Percentiles rank a stretch among this genome's conserved stretches.
Evolutionary conservation across 2,888 invertebrate genomes (phyloP).

Genomic region (Ommatoiulus sabulosus): DNA sequence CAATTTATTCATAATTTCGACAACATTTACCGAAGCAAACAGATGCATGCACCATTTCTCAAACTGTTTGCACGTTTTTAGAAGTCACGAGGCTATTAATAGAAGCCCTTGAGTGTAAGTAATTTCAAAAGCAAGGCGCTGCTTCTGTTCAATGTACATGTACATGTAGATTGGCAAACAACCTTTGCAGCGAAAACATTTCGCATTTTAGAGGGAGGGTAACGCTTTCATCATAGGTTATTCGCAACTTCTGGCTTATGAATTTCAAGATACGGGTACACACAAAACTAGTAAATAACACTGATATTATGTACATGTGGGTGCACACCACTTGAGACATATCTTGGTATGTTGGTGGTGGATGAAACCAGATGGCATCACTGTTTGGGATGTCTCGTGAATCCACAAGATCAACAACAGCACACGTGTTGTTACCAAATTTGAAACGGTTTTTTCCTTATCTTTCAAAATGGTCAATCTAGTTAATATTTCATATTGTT

Average conservation of each 20-base stretch:
- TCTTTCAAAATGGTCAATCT: no score
- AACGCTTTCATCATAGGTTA: not conserved
- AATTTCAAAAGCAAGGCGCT: not conserved
- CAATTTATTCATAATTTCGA: not conserved
- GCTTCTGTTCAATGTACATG: not conserved
- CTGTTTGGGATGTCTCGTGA: no score
- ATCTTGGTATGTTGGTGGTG: not conserved
- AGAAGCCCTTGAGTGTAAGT: conserved; percentile 5
- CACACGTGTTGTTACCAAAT: no score
- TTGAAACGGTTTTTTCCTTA: no score
- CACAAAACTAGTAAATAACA: not conserved
- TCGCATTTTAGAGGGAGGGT: not conserved
- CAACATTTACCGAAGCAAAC: not conserved
- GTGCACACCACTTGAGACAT: no score
- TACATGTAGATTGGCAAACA: not conserved
- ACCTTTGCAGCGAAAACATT: not conserved
- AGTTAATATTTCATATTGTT: no score
- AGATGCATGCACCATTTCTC: conserved; percentile 7
- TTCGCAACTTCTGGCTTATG: not conserved
- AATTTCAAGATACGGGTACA: not conserved
- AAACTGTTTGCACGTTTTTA: not conserved
- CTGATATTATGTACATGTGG: no score
- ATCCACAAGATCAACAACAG: no score
- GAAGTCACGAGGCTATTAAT: not conserved
- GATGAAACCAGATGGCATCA: not conserved